Evolutionary conservation across 2,888 invertebrate species (phyloP).

Genomic region (Neelides folsomi): DNA sequence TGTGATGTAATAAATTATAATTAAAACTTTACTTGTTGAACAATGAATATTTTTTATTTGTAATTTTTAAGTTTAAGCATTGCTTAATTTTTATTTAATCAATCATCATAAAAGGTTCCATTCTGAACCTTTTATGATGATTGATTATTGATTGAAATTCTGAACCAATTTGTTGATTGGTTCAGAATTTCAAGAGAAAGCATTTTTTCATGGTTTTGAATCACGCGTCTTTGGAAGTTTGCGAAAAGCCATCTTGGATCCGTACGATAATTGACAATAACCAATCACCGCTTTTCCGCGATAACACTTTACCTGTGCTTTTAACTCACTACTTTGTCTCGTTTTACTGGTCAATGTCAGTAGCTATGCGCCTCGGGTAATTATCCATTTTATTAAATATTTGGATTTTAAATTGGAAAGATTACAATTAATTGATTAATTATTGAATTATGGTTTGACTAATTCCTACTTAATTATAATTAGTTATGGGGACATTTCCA

Average conservation of each 20-base stretch:
- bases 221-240: slow-evolving; percentile 23
- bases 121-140: not conserved
- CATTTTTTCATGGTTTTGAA: slow-evolving; percentile 27
- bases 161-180: not conserved
- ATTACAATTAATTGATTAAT: too few relatives aligned
- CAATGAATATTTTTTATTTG: too few relatives aligned
- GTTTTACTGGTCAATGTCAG: slow-evolving; percentile 23
- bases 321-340: slow-evolving; percentile 22
- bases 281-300: not conserved
- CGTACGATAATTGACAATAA: not conserved
- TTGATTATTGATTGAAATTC: not conserved
- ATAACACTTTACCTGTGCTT: not conserved
- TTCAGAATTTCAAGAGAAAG: slow-evolving; percentile 18
- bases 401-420: not conserved
- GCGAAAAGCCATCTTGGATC: slow-evolving; percentile 18
- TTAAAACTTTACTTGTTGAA: too few relatives aligned
- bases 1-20: slow-evolving; percentile 15
- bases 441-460: too few relatives aligned
- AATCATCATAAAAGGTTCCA: not conserved
- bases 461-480: too few relatives aligned
- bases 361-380: slow-evolving; percentile 26
- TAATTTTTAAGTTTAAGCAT: too few relatives aligned
- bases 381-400: not conserved
- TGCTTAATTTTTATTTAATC: not conserved
- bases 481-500: slow-evolving; percentile 21